Percentiles rank a stretch among this genome's conserved stretches.
These are phyloP conservation scores for Thymelicus acteon DNA, from an alignment of 2,888 invertebrate species.

Conservation along the genomic window DNA sequence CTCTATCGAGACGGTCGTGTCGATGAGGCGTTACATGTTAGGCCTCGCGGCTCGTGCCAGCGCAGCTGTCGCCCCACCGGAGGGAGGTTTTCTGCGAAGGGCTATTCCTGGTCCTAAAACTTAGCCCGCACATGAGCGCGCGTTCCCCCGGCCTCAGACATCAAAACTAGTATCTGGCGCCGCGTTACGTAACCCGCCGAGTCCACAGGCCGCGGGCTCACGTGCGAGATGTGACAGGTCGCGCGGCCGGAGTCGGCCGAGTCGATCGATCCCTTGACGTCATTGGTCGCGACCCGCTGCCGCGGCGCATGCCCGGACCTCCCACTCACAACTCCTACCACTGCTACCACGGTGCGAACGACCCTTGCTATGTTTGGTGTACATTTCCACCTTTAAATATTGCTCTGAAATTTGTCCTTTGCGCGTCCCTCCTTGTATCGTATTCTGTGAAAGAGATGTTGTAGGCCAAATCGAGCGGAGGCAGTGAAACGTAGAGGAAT, in stretches of 20 bases:
- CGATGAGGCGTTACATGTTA: constrained; percentile 38
- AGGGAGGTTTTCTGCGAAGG: constrained; percentile 98
- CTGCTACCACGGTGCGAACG: constrained; percentile 21
- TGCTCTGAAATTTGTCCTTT: background rate
- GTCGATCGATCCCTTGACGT: constrained; percentile 77
- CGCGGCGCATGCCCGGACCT: constrained; percentile 51
- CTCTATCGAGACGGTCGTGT: constrained; percentile 32
- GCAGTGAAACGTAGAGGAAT: constrained; percentile 47
- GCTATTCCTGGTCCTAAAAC: constrained; percentile 97
- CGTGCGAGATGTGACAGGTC: constrained; percentile 63
- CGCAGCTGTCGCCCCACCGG: constrained; percentile 97
- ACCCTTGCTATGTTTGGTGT: constrained; percentile 6
- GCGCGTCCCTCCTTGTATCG: constrained; percentile 8
- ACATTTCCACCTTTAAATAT: constrained; percentile 20
- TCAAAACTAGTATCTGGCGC: constrained; percentile 49
- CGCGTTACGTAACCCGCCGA: constrained; percentile 68
- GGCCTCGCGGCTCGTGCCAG: constrained; percentile 33
- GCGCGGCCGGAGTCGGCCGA: constrained; percentile 45
- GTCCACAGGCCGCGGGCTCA: constrained; percentile 53
- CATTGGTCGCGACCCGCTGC: constrained; percentile 56
- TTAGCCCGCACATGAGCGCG: constrained; percentile 97
- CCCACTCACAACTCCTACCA: constrained; percentile 44
- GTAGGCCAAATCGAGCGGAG: constrained; percentile 21
- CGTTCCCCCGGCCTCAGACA: constrained; percentile 66
- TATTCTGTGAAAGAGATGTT: background rate